These are phyloP conservation scores for Saccostrea cuccullata DNA, from an alignment of 1,140 invertebrate genomes.

Conservation along the genomic window DNA sequence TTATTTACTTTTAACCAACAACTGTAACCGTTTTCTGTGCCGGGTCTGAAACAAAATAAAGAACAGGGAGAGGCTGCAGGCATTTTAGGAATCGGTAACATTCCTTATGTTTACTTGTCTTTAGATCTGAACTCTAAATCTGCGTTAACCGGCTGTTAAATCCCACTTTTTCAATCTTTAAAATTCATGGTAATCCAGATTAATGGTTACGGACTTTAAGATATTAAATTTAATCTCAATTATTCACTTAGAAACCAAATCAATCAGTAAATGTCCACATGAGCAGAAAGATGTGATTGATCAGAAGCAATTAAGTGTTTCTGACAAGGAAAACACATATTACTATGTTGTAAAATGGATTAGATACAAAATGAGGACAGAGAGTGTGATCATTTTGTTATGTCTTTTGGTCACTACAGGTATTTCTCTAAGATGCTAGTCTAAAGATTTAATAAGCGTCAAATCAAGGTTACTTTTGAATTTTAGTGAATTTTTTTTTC, in stretches of 20 bases:
- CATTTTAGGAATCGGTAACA: not conserved
- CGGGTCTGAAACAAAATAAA: too few relatives aligned
- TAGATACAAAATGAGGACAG: not conserved
- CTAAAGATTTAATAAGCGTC: not conserved
- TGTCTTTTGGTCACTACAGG: not conserved
- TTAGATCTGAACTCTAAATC: not conserved
- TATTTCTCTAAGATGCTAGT: not conserved
- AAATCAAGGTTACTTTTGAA: too few relatives aligned
- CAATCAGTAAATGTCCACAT: not conserved
- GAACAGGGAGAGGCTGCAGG: too few relatives aligned
- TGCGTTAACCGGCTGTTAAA: not conserved
- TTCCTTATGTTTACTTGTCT: not conserved
- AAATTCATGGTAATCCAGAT: conserved; percentile 2
- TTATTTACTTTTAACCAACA: too few relatives aligned
- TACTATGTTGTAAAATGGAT: conserved; percentile 13
- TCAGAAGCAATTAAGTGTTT: not conserved
- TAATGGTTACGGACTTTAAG: not conserved
- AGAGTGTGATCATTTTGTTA: not conserved
- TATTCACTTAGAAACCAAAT: conserved; percentile 6
- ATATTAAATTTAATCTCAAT: not conserved
- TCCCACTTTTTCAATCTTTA: not conserved
- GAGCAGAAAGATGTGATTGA: conserved; percentile 4
- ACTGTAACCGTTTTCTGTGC: too few relatives aligned
- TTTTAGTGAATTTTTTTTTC: too few relatives aligned
- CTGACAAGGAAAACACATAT: not conserved